These are phyloP conservation scores for Acanthurus lineatus DNA, from an alignment of 2,797 vertebrate genomes.

Conservation along the genomic window DNA sequence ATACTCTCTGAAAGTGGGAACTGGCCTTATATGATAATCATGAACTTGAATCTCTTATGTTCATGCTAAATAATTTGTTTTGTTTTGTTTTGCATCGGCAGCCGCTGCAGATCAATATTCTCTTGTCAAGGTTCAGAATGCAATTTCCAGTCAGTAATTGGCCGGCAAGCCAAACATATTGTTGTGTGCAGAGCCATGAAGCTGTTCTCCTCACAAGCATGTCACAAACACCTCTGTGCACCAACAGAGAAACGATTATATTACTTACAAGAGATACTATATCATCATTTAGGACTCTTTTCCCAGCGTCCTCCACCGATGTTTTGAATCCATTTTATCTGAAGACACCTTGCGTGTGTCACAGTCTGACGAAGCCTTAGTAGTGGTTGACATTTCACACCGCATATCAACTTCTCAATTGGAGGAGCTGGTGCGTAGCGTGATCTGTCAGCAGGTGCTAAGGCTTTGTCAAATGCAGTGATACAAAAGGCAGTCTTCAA, in stretches of 20 bases:
- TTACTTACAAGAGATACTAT: constrained; percentile 49
- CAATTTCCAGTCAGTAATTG: constrained; percentile 77
- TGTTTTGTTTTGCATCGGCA: constrained; percentile 39
- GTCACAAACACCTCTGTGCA: constrained; percentile 59
- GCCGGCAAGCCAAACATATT: constrained; percentile 61
- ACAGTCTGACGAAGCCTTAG: constrained; percentile 74
- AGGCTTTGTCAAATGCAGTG: constrained; percentile 78
- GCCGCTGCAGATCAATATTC: constrained; percentile 63
- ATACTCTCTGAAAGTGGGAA: neutral
- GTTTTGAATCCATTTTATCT: constrained; percentile 65
- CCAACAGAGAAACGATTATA: constrained; percentile 59
- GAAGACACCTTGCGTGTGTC: constrained; percentile 49
- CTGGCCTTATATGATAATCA: constrained; percentile 20
- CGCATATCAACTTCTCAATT: constrained; percentile 78
- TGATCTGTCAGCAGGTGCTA: constrained; percentile 82
- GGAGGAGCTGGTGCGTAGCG: constrained; percentile 75
- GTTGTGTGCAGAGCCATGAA: constrained; percentile 64
- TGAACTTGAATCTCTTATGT: constrained; percentile 25
- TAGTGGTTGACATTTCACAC: constrained; percentile 77
- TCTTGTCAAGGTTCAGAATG: constrained; percentile 65
- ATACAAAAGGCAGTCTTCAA: constrained; percentile 74
- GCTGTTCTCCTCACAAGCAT: constrained; percentile 48
- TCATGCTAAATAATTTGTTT: constrained; percentile 37
- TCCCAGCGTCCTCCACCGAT: constrained; percentile 16
- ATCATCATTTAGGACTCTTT: constrained; percentile 52